Evolutionary conservation across 1,140 invertebrate genomes (phyloP).

Genomic region (Anastatus disparis): DNA sequence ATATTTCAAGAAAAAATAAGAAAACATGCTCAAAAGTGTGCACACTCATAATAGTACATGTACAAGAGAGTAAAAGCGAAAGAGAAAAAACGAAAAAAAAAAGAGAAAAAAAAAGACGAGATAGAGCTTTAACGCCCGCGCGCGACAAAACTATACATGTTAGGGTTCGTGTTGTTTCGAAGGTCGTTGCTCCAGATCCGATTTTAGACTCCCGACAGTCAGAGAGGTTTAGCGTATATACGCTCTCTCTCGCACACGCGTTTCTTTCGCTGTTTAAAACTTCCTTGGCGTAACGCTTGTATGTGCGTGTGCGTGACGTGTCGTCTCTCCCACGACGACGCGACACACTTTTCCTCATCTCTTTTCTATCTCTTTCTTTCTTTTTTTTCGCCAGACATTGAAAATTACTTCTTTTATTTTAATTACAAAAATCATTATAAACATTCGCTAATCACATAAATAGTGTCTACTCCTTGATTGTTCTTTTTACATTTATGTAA

Average conservation of each 20-base stretch:
- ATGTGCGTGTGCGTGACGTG: no score
- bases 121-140: background rate
- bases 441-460: no score
- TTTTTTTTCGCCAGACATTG: slow-evolving; percentile 8
- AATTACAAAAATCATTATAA: background rate
- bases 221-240: no score
- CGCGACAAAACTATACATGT: background rate
- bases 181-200: slow-evolving; percentile 67
- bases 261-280: no score
- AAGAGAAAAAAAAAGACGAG: slow-evolving; percentile 12
- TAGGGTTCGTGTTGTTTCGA: slow-evolving; percentile 61
- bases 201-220: slow-evolving; percentile 62
- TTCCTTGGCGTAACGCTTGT: slow-evolving; percentile 31
- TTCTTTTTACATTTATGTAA: no score
- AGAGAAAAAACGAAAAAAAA: background rate
- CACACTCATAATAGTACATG: no score
- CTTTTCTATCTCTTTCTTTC: no score
- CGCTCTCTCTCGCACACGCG: no score
- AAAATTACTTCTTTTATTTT: background rate
- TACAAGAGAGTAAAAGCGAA: background rate
- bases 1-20: no score
- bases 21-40: no score
- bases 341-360: slow-evolving; percentile 22
- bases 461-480: no score
- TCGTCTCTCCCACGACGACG: slow-evolving; percentile 47